Conservation (phyloP, 1,140 invertebrate genomes). For the Reticulitermes speratus region DNA sequence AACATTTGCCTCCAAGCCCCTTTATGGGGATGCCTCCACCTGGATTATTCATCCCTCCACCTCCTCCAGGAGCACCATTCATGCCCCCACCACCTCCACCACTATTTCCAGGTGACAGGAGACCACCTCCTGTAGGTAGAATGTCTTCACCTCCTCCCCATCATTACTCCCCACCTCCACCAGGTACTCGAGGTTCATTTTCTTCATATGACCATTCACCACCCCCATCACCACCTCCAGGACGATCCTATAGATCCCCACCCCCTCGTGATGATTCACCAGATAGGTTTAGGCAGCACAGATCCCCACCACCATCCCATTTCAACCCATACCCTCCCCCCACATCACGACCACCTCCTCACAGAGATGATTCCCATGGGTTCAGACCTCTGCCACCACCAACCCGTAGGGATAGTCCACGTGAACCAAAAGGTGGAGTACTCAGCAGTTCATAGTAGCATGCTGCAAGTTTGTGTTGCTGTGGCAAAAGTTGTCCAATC, state of each 20-base stretch:
- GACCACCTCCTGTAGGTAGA: slow-evolving; percentile 61
- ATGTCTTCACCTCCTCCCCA: slow-evolving; percentile 59
- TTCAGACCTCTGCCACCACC: slow-evolving; percentile 30
- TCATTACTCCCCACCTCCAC: slow-evolving; percentile 1
- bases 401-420: neutral
- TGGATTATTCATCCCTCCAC: neutral
- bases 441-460: neutral
- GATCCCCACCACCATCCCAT: neutral
- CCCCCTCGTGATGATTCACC: slow-evolving; percentile 13
- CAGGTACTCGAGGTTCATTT: neutral
- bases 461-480: slow-evolving; percentile 43
- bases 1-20: slow-evolving; percentile 9
- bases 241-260: neutral
- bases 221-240: slow-evolving; percentile 32
- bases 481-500: slow-evolving; percentile 47
- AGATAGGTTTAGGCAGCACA: neutral
- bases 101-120: slow-evolving; percentile 55
- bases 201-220: slow-evolving; percentile 36
- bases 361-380: slow-evolving; percentile 36
- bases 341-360: slow-evolving; percentile 20
- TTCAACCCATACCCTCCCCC: neutral
- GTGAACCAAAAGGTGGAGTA: slow-evolving; percentile 27
- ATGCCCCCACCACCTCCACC: slow-evolving; percentile 46
- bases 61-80: slow-evolving; percentile 21
- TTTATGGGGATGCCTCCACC: slow-evolving; percentile 44